Base-by-base conservation (phyloP, 1,140 invertebrate genomes). In the Drosophila pachea region DNA sequence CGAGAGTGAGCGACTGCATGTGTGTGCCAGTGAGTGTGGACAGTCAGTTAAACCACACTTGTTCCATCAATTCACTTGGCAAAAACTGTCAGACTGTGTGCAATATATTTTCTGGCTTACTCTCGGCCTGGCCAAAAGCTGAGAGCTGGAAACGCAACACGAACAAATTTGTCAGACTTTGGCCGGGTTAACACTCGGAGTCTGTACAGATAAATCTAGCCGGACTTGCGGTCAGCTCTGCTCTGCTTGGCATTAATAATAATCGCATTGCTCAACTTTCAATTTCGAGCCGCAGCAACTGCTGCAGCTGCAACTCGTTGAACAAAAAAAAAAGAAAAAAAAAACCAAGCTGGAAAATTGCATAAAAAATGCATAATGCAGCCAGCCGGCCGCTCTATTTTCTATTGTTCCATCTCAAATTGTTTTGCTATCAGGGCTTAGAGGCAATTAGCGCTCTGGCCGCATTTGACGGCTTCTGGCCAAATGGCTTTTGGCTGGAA, bases 341-440 rank as follows among this genome's bases (percentile, higher is more conserved):
- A 54, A 31, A 35, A n/a, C 33, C 4, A 29, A 33, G 40, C 45
- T 29, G 11, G 4, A 8, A 68, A 63, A 69, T 64, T 64, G 52
- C 43, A 69, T 69, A 64, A 56, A 56, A 56, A 32, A 69, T 64
- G 14, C 52, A 56, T 32, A 8, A 47, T 31, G 59, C 11, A 12
- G 7, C 33, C 8, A n/a, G 48, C 5, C 50, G 35, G 5, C n/a
- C 32, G 6, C 4, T n/a, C 9, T 11, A 33, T 62, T n/a, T 5
- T 50, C 14, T 31, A 8, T 55, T 7, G 32, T 7, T 54, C 47
- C 49, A 29, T 63, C 31, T 16, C 31, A 35, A 48, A 68, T 63
- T 68, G 36, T 68, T 68, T 48, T 55, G 40, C 36, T 40, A 16
- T 38, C 33, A 63, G 32, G n/a, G 40, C 22, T 36, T 45, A 11